Base-by-base conservation (phyloP, 2,797 vertebrate genomes). In the Arrhamphus sclerolepis region DNA sequence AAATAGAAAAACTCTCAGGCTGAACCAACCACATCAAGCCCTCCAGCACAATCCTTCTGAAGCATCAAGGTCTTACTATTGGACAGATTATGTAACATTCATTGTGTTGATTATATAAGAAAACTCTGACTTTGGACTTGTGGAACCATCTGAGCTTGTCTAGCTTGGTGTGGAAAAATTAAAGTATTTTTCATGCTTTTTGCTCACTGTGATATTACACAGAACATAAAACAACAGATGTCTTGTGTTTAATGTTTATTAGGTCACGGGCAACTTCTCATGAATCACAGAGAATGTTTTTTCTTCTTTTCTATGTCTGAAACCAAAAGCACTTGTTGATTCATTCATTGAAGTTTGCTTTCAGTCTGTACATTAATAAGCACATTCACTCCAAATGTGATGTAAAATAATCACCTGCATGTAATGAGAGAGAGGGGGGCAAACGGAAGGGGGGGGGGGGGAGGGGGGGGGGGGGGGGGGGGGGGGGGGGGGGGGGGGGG, bases 71-170 rank as follows among this genome's bases (percentile, higher is more conserved):
- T 77, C 62, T 66, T 47, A 42, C 14, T 50, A 56, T 20, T 18
- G 31, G 73, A 56, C 24, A 54, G 59, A 66, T 85, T 76, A 79
- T 75, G 28, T 74, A 70, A 82, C 1, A 10, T 56, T 44, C 46
- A 49, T 39, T 50, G 58, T 57, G 51, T 42, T 39, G 48, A 66
- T 77, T 76, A 76, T 39, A 67, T 74, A 75, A 82, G 52, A 49
- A n/a, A 59, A 62, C 62, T 20, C 17, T 20, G 26, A 53, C 31
- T 41, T 54, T 62, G 52, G 63, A 68, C 44, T 20, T 0, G 0
- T 54, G 48, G 65, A 67, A 63, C 57, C 21, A 41, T 17, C 47
- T 40, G 48, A 58, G 50, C 24, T 38, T 0, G 17, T 70, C 26
- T 8, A 21, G 26, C 26, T 22, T 17, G 21, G 43, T 66, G 47